These are phyloP conservation scores for Stichodactyla helianthus DNA, from an alignment of 64 coral and sea anemone species.

Conservation along the genomic window DNA sequence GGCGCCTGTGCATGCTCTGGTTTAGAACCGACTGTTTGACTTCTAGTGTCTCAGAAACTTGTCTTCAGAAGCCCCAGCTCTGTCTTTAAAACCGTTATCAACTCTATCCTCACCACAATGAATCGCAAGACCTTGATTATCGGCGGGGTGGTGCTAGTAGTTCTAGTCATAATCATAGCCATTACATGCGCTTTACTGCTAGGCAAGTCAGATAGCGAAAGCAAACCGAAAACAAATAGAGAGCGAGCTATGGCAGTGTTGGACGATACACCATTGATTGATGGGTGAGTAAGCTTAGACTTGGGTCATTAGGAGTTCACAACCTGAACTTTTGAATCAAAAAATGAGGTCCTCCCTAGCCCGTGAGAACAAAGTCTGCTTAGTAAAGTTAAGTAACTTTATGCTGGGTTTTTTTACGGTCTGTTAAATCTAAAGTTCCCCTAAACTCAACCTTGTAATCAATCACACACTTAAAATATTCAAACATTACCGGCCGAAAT, in stretches of 20 bases:
- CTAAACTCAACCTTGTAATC: no score
- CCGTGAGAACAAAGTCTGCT: no score
- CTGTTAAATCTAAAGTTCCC: no score
- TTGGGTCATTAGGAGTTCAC: no score
- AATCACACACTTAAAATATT: no score
- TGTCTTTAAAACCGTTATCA: neutral
- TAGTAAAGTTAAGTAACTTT: no score
- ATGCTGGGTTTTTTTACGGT: no score
- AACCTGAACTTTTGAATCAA: no score
- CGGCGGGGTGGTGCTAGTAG: neutral
- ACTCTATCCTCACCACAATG: constrained; percentile 1
- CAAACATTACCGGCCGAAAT: no score
- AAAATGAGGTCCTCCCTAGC: no score
- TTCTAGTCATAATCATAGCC: constrained; percentile 1
- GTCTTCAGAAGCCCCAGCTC: neutral
- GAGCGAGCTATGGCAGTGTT: constrained; percentile 25
- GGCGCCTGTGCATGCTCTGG: neutral
- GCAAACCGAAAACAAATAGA: neutral
- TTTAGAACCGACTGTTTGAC: neutral
- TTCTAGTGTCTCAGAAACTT: neutral
- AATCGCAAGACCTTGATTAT: constrained; percentile 44
- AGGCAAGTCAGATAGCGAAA: constrained; percentile 6
- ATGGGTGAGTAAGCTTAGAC: constrained; percentile 50
- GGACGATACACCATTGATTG: constrained; percentile 54
- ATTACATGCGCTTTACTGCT: constrained; percentile 21